Percentiles rank a stretch among this genome's conserved stretches.
phyloP scores from a whole-genome alignment of 2,888 invertebrate genomes.

The Chydorus sphaericus region DNA sequence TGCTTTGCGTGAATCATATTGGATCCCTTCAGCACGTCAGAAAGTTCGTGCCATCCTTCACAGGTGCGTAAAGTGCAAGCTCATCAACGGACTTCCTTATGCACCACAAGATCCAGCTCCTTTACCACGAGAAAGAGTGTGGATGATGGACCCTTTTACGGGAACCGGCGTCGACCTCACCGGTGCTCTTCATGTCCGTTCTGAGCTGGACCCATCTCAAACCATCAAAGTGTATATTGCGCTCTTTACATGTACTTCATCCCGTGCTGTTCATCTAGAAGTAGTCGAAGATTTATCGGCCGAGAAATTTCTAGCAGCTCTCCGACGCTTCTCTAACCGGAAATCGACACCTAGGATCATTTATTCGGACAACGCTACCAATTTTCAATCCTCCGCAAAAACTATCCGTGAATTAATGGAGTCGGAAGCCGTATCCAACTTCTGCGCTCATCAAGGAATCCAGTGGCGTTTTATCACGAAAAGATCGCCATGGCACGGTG shows the following conservation, averaged over 20 bases:
- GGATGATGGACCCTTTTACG: too few relatives aligned
- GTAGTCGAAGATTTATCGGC: slow-evolving; percentile 2
- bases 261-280: slow-evolving; percentile 13
- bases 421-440: too few relatives aligned
- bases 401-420: not conserved
- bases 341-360: not conserved
- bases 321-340: slow-evolving; percentile 5
- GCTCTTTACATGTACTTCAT: slow-evolving; percentile 5
- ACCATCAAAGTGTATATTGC: slow-evolving; percentile 8
- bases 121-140: too few relatives aligned
- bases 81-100: too few relatives aligned
- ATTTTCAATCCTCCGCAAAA: slow-evolving; percentile 3
- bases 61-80: not conserved
- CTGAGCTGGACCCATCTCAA: not conserved
- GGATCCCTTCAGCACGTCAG: slow-evolving; percentile 1
- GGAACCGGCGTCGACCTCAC: not conserved
- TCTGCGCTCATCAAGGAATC: not conserved
- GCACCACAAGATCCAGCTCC: too few relatives aligned
- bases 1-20: not conserved
- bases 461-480: slow-evolving; percentile 12
- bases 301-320: slow-evolving; percentile 8
- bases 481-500: slow-evolving; percentile 14
- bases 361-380: slow-evolving; percentile 13
- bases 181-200: not conserved
- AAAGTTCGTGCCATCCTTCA: not conserved